Conservation (phyloP, 2,797 vertebrate species). For the Epinephelus malabaricus region DNA sequence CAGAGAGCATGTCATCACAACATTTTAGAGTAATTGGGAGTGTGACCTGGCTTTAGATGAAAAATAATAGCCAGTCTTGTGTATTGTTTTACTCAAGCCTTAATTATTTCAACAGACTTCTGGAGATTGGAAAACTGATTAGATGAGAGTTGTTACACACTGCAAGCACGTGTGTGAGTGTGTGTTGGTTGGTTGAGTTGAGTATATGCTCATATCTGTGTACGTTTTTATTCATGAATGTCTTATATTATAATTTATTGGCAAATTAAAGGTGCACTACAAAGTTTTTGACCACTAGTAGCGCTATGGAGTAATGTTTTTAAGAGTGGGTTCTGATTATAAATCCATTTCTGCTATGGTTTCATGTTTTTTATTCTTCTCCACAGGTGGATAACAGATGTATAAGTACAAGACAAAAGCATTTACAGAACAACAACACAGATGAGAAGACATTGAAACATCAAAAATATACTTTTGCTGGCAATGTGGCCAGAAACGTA, state of each 20-base stretch:
- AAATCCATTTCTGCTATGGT: background rate
- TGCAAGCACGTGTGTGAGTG: conserved; percentile 10
- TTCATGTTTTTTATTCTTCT: background rate
- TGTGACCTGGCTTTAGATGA: conserved; percentile 69
- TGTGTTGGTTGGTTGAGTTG: conserved; percentile 3
- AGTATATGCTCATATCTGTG: background rate
- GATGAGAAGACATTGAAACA: too few species aligned
- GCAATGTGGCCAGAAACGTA: too few species aligned
- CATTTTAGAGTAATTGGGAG: conserved; percentile 80
- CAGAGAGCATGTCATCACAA: conserved; percentile 75
- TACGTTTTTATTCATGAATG: background rate
- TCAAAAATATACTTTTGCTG: too few species aligned
- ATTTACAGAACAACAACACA: too few species aligned
- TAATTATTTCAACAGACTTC: conserved; percentile 76
- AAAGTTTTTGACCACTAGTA: background rate
- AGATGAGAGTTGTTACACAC: conserved; percentile 11
- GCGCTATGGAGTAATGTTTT: background rate
- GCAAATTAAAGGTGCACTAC: background rate
- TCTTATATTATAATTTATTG: background rate
- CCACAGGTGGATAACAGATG: too few species aligned
- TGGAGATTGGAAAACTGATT: conserved; percentile 68
- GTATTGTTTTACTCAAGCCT: conserved; percentile 70
- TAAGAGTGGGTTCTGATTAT: background rate
- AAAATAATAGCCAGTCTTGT: conserved; percentile 63
- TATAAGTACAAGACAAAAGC: too few species aligned